These are phyloP conservation scores for Homalodisca vitripennis DNA, from an alignment of 1,140 invertebrate genomes.

Conservation along the genomic window DNA sequence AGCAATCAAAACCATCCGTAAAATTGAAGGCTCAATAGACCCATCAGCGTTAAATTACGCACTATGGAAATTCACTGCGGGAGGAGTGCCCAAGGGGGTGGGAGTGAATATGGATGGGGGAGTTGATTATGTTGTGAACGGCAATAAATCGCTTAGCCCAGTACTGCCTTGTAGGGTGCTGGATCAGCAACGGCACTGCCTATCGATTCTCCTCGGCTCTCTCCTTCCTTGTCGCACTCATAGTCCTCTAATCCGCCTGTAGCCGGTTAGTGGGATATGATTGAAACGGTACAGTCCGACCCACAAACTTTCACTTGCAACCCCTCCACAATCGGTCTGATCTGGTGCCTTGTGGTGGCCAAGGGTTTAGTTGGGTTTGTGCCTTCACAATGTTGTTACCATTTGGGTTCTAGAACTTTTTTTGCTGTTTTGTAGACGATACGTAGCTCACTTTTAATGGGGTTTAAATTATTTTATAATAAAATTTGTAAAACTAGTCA, in stretches of 20 bases:
- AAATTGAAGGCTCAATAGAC: conserved; percentile 6
- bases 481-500: too few relatives aligned
- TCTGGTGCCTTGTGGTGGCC: too few relatives aligned
- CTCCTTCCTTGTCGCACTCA: conserved; percentile 1
- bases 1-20: neutral
- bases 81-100: too few relatives aligned
- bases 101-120: too few relatives aligned
- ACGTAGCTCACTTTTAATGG: too few relatives aligned
- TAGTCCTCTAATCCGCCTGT: conserved; percentile 39
- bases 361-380: too few relatives aligned
- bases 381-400: too few relatives aligned
- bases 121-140: conserved; percentile 11
- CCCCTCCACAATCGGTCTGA: neutral
- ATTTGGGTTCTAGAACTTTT: too few relatives aligned
- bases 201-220: neutral
- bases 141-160: neutral
- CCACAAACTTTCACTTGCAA: neutral
- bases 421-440: too few relatives aligned
- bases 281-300: conserved; percentile 17
- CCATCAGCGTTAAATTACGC: neutral
- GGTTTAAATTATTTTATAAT: too few relatives aligned
- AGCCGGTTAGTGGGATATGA: conserved; percentile 25
- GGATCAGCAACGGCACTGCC: neutral
- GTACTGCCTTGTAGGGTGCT: neutral
- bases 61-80: neutral